Base-by-base conservation (phyloP, 2,113 vertebrate genomes). In the Pygoscelis antarcticus region DNA sequence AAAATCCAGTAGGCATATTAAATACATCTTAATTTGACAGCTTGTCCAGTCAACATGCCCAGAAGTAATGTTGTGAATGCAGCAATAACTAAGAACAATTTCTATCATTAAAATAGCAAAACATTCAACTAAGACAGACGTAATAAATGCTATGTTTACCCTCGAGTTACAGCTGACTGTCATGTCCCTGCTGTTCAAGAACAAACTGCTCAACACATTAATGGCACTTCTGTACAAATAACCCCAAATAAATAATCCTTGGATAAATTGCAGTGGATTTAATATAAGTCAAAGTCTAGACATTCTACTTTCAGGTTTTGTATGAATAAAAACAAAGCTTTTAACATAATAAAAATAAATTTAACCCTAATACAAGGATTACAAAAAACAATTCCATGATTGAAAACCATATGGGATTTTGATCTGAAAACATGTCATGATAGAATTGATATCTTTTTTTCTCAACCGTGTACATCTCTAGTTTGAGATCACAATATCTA, bases 291-390 rank as follows among this genome's bases (percentile, higher is more conserved):
- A 91, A 69, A 96, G 96, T 97, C 97, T 96, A 97, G 94, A 97
- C 96, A 60, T 71, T 78, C 86, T 72, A 84, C 90, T 95, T 71
- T 69, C 69, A 97, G 94, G 87, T 90, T 95, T 94, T 15, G 13
- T 51, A 83, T 13, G 69, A 93, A 86, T 32, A 93, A 90, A 94
- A 82, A 3, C 32, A 71, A 74, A 84, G 96, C 95, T 97, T 96
- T 97, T 86, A 95, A 78, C 47, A 32, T 92, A 93, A 97, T 84
- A 96, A 90, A 93, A 95, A 92, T 87, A 87, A 79, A 91, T 95
- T 55, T 89, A 97, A 97, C 81, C 95, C 70, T 91, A 97, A 97
- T 97, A 96, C 89, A 93, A 80, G 96, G 96, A 97, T 97, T 96
- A 97, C 2, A 3, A 89, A 96, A 95, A 93, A 52, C 80, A 90